Evolutionary conservation across 1,140 invertebrate species (phyloP), one percentile per base, ranked within the genome.

Genomic region (Thaumatotibia leucotreta): DNA sequence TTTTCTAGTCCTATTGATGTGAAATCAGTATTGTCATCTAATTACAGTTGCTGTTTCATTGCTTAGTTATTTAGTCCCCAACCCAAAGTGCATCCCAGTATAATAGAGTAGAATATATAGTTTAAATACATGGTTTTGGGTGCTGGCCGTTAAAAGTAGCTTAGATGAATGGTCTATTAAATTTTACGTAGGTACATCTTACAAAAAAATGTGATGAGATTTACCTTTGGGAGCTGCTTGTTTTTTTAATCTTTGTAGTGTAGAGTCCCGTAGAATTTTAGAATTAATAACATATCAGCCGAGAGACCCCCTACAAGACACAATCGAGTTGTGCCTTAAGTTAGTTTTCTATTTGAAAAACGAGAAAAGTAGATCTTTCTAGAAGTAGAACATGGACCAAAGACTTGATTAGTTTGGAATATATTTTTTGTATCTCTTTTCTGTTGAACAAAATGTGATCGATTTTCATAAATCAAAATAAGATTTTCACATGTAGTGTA

Each of bases 371-470:
- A 84, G 82, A 64, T 75, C 24, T 68, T 72, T 75, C 66, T 80
- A 79, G 78, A 69, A 65, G 78, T 87, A 87, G 84, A 76, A 76
- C 71, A 84, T 76, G 86, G 86, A 89, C 86, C 86, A 89, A 80
- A 84, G 68, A 74, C 32, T 80, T 77, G 80, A 79, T 72, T 75
- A 83, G 75, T 84, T 85, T 77, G 58, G 39, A 74, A 63, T 39
- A 85, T 86, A 89, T 89, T 86, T 89, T 89, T 89, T 86, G 83
- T 89, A 88, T 76, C 80, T 79, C 82, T 84, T 84, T 86, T 83
- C 74, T 79, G 75, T 78, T 72, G 73, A 84, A 82, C 66, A 71
- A 76, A 73, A 75, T 63, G 39, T 52, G 63, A 72, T 73, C 67
- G 73, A 72, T 73, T 78, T 67, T 65, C 66, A 68, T 69, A 65